phyloP scores from a whole-genome alignment of 2,113 vertebrate genomes.

The Serilophus lunatus region DNA sequence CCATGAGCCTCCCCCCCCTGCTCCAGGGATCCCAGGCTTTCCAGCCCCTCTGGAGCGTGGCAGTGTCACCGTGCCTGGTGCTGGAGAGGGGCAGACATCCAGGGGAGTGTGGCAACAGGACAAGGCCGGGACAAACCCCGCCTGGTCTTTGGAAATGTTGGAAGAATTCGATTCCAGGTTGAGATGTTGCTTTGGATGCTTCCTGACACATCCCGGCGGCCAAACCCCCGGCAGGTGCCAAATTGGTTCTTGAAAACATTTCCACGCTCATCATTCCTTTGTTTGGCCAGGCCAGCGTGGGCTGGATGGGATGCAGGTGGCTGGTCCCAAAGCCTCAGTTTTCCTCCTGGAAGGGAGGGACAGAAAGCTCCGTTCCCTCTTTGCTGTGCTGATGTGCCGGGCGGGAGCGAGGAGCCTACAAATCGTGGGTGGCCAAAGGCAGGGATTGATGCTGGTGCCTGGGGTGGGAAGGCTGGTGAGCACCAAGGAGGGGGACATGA shows the following conservation, averaged over 20 bases:
- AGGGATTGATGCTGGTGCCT: background rate
- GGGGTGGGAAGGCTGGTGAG: background rate
- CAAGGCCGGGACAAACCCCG: background rate
- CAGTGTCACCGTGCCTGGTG: background rate
- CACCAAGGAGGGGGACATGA: background rate
- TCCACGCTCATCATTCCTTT: rapidly evolving
- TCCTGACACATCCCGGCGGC: rapidly evolving
- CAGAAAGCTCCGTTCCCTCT: rapidly evolving
- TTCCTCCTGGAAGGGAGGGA: background rate
- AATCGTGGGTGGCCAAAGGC: background rate
- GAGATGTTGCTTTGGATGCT: background rate
- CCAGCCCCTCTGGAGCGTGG: background rate
- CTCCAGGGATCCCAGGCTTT: background rate
- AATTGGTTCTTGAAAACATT: background rate
- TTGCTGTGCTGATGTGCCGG: rapidly evolving
- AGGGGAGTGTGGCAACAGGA: background rate
- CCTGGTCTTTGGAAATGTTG: background rate
- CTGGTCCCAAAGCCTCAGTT: background rate
- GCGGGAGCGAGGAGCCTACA: rapidly evolving
- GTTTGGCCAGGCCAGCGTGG: rapidly evolving
- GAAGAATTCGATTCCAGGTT: background rate
- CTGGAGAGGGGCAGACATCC: background rate
- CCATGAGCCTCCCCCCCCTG: background rate
- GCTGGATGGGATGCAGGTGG: background rate
- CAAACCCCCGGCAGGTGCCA: background rate